Conservation (phyloP, 2,113 vertebrate genomes). For the Spilogale gracilis region DNA sequence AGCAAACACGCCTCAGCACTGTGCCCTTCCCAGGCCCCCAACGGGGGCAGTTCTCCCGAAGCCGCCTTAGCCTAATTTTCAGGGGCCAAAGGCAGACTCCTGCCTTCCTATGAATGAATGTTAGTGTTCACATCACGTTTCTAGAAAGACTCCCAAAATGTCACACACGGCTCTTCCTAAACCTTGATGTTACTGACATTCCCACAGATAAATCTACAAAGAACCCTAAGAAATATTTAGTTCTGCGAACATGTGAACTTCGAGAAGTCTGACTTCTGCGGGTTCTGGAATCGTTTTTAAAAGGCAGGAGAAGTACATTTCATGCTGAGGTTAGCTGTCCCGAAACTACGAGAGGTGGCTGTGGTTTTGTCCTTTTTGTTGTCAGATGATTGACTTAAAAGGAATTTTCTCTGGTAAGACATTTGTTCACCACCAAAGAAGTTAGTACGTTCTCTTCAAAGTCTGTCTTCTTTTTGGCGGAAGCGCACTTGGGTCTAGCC, state of each 20-base stretch:
- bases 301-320: not conserved
- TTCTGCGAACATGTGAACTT: not conserved
- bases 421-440: not conserved
- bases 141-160: not conserved
- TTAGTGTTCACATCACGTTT: not conserved
- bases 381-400: not conserved
- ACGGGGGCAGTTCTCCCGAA: rapidly evolving
- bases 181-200: not conserved
- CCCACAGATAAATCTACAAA: not conserved
- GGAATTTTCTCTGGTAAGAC: not conserved
- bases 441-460: not conserved
- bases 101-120: not conserved
- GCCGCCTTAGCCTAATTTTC: too few species aligned
- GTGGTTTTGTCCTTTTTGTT: not conserved
- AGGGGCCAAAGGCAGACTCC: too few species aligned
- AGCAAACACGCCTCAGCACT: not conserved
- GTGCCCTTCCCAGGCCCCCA: not conserved
- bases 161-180: not conserved
- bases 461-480: not conserved
- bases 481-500: not conserved
- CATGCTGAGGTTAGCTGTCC: not conserved
- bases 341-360: not conserved
- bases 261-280: not conserved
- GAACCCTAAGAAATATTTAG: not conserved
- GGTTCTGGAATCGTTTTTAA: not conserved